Conservation (phyloP, 1,140 invertebrate species). For the Asobara japonica region DNA sequence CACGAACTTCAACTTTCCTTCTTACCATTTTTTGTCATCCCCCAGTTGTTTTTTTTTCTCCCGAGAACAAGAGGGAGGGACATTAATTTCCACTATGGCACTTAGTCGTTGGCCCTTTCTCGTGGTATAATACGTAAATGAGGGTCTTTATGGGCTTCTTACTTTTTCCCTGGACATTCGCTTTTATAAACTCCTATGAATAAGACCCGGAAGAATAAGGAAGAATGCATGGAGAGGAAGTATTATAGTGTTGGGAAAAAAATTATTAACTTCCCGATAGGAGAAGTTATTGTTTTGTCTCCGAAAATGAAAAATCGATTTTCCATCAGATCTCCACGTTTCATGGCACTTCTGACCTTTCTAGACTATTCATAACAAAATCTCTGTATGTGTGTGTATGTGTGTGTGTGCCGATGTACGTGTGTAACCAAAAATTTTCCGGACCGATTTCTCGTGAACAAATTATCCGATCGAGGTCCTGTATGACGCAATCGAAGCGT, state of each 20-base stretch:
- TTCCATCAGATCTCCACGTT: too few relatives aligned
- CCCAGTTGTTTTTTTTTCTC: not conserved
- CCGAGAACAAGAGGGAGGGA: not conserved
- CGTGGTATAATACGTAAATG: slow-evolving; percentile 18
- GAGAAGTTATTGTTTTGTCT: too few relatives aligned
- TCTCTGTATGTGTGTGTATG: too few relatives aligned
- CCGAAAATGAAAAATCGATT: too few relatives aligned
- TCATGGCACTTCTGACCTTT: too few relatives aligned
- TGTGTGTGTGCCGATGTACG: not conserved
- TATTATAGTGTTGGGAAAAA: too few relatives aligned
- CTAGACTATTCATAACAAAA: too few relatives aligned
- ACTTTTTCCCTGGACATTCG: slow-evolving; percentile 6
- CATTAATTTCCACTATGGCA: slow-evolving; percentile 25
- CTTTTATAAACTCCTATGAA: slow-evolving; percentile 16
- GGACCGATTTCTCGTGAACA: too few relatives aligned
- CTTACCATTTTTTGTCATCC: slow-evolving; percentile 6
- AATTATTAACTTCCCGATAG: too few relatives aligned
- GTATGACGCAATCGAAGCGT: too few relatives aligned
- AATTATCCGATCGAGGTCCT: too few relatives aligned
- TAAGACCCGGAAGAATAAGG: slow-evolving; percentile 4
- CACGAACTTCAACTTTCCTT: not conserved
- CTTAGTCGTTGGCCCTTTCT: slow-evolving; percentile 9
- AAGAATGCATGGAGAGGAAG: not conserved
- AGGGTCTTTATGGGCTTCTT: slow-evolving; percentile 22
- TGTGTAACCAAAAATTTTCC: not conserved